Evolutionary conservation across 2,113 vertebrate species (phyloP), one percentile per base, ranked within the genome.

Genomic region (Petroica traversi): DNA sequence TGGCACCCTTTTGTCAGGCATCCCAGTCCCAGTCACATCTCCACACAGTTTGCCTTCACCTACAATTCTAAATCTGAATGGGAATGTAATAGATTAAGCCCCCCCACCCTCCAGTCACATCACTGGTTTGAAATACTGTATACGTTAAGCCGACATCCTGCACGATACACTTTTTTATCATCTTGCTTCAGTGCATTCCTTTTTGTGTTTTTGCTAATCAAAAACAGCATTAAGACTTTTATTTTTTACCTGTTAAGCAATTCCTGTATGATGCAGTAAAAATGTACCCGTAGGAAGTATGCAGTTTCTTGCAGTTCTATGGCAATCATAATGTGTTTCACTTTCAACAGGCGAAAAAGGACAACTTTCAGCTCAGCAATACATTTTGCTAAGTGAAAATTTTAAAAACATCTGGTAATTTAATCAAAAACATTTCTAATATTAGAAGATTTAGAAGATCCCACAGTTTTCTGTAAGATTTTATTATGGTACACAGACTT

Each of bases 151-250:
- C 90, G 96, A 85, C 86, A 72, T 52, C 75, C 67, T 97, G 97
- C 97, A 97, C 89, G 92, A 58, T 72, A 95, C 67, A 82, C 58
- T 84, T 93, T n/a, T 61, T 93, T 74, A 94, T 26, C 80, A 85
- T 96, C 84, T 64, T 4, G 73, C 95, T 97, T 97, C 92, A 68
- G 80, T 92, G 93, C 96, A 97, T 98, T 98, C 95, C 94, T 91
- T 83, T 79, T 92, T 84, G 49, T 73, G 72, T 94, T 97, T 93
- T 69, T 91, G 92, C 91, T 96, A 82, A 85, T 81, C 62, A 80
- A 94, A 97, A 96, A 57, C 52, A 95, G 76, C 74, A 66, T 92
- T 83, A 52, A 89, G 88, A 87, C 75, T 74, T 63, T 89, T 91
- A 62, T 49, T 97, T 97, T 97, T 96, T 85, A 97, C 68, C 93